Evolutionary conservation across 35 echinoderm and acorn worm species (phyloP).

Genomic region (Ptychodera flava): DNA sequence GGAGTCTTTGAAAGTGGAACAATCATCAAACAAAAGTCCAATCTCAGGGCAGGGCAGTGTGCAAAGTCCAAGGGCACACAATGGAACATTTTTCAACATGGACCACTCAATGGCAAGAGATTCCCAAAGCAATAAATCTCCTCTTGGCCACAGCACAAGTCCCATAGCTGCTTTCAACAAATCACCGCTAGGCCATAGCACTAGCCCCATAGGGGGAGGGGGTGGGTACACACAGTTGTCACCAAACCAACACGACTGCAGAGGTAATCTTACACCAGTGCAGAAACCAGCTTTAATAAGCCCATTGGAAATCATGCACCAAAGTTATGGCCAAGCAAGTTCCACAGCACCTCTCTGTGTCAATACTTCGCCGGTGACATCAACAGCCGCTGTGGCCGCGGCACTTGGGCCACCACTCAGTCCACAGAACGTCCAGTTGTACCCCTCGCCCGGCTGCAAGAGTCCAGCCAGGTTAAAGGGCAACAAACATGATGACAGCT

Average conservation of each 20-base stretch:
- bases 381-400: conserved; percentile 1
- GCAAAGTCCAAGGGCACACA: background rate
- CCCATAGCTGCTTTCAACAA: background rate
- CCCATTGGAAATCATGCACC: conserved; percentile 64
- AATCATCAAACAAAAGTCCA: background rate
- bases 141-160: conserved; percentile 12
- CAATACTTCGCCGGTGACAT: background rate
- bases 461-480: background rate
- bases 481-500: background rate
- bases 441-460: background rate
- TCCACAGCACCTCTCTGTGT: background rate
- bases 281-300: conserved; percentile 48
- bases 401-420: background rate
- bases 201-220: background rate
- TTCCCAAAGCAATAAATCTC: background rate
- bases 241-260: conserved; percentile 16
- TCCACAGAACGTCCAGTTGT: conserved; percentile 6
- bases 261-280: conserved; percentile 5
- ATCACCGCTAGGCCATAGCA: conserved; percentile 13
- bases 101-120: background rate
- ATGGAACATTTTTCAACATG: background rate
- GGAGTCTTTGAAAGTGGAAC: too few relatives aligned
- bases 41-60: background rate
- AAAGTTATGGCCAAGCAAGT: background rate
- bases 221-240: conserved; percentile 3